Evolutionary conservation across 2,888 invertebrate species (phyloP).

Genomic region (Tetragonisca angustula): DNA sequence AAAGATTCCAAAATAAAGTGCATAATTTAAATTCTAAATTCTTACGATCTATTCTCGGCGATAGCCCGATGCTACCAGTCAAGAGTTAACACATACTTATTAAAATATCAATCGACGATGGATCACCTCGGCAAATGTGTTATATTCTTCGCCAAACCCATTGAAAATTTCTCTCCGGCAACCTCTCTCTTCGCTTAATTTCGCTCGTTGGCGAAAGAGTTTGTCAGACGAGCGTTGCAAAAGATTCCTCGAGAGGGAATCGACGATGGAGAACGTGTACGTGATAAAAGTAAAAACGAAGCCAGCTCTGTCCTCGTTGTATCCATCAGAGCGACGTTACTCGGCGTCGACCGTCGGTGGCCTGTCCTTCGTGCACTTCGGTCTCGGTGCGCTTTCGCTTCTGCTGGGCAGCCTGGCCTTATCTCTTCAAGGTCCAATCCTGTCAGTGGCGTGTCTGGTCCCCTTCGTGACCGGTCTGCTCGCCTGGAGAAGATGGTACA

Average conservation of each 20-base stretch:
- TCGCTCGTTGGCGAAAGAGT: not conserved
- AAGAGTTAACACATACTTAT: not conserved
- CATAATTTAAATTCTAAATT: too few species aligned
- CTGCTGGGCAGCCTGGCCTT: conserved; percentile 86
- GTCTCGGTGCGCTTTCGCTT: conserved; percentile 86
- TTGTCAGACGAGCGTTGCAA: not conserved
- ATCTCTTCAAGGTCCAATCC: conserved; percentile 73
- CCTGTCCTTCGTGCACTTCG: conserved; percentile 87
- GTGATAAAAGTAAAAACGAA: conserved; percentile 88
- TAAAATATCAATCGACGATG: conserved; percentile 27
- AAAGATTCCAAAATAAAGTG: too few species aligned
- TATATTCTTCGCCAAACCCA: not conserved
- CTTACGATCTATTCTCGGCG: too few species aligned
- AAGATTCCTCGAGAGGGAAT: not conserved
- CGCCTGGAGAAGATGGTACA: conserved; percentile 88
- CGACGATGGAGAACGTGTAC: conserved; percentile 88
- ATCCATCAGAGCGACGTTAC: conserved; percentile 88
- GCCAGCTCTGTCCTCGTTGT: conserved; percentile 86
- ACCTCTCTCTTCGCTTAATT: not conserved
- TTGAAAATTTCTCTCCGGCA: not conserved
- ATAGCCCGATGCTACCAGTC: too few species aligned
- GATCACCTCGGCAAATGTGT: not conserved
- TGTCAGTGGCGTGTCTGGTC: conserved; percentile 72
- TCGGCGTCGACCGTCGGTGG: conserved; percentile 89
- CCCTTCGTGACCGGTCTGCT: conserved; percentile 85